A percentile compares a stretch with the other conserved stretches of the same genome.
phyloP scores from a whole-genome alignment of 2,797 vertebrate species.

The Nyctibius grandis region DNA sequence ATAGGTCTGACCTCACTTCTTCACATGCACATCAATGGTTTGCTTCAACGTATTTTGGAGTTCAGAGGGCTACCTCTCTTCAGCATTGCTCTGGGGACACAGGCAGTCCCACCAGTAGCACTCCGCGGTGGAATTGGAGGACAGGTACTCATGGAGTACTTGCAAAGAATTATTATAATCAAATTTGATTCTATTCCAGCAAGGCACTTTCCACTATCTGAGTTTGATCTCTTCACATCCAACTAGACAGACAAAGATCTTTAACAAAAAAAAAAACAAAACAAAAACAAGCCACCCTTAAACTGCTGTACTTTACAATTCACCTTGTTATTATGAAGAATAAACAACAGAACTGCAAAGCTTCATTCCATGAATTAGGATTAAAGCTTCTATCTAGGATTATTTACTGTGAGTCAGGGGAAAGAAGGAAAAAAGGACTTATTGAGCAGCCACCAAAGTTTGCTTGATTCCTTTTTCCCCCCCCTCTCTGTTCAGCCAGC shows the following conservation, averaged over 20 bases:
- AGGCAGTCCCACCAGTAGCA: background rate
- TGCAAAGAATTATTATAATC: background rate
- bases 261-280: background rate
- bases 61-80: background rate
- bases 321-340: background rate
- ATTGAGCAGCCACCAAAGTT: background rate
- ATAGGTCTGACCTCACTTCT: background rate
- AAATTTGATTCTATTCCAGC: background rate
- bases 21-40: background rate
- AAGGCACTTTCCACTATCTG: background rate
- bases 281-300: background rate
- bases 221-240: background rate
- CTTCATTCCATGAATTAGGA: background rate
- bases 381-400: background rate
- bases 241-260: background rate
- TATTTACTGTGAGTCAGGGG: background rate
- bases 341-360: background rate
- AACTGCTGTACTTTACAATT: background rate
- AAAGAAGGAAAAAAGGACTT: background rate
- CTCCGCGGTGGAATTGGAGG: background rate
- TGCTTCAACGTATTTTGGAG: background rate
- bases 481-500: background rate
- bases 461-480: background rate
- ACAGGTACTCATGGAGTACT: background rate
- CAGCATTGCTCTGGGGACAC: background rate